Evolutionary conservation across 2,888 invertebrate species (phyloP), one percentile per base, ranked within the genome.

Genomic region (Lithodes maja): DNA sequence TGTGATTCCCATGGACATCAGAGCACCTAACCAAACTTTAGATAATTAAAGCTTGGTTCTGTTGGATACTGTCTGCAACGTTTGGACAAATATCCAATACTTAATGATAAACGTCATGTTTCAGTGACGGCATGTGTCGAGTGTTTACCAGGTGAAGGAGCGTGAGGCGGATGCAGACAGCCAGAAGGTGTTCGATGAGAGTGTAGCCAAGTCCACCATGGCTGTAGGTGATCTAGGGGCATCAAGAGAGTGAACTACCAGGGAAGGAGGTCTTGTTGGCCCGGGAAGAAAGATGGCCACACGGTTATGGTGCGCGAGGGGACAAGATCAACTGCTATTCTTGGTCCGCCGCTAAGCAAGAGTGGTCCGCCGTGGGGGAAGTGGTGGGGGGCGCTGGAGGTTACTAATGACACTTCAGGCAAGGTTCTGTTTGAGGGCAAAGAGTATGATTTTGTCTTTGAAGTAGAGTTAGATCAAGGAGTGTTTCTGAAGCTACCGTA

Each of bases 361-460:
- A 95, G 74, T 99, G 99, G 99, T 95, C 95, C 90, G 96, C 97
- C 93, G 94, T 99, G 17, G 99, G 99, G 0, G 98, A 98, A 93
- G 98, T 99, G 1, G 95, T 97, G 93, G 98, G 99, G 0, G 96
- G 96, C 7, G 94, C 95, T 15, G 96, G 96, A 0, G 33, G 33
- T 33, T 33, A n/a, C 95, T 0, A 95, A 96, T 92, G 94, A 94
- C 2, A 94, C 95, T 0, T 95, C 95, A 0, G 97, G 97, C 52
- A 98, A 97, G 94, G 96, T 96, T 3, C 94, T 97, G 93, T 96
- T 95, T 93, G 96, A 98, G 93, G 99, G 99, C 92, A 96, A 97
- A 94, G 97, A 97, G 93, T 99, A 98, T 93, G 99, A 99, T 94
- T 99, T 96, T 94, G 98, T 99, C 54, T 99, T 99, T 94, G 96